These are phyloP conservation scores for Lordiphosa mommai DNA, from an alignment of 1,140 invertebrate genomes.

Conservation along the genomic window DNA sequence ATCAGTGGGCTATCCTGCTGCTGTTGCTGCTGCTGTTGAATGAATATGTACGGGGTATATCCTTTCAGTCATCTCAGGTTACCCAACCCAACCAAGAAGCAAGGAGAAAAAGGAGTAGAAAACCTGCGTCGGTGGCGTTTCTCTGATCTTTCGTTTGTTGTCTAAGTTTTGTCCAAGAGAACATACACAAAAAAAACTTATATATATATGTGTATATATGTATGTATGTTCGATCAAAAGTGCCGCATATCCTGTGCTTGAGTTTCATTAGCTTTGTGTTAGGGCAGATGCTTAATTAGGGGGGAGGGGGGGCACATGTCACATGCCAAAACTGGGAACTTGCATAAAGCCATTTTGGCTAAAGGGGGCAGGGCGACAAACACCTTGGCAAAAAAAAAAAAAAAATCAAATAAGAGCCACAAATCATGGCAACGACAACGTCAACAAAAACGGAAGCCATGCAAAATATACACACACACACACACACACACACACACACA, in stretches of 20 bases:
- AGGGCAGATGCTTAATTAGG: conserved; percentile 33
- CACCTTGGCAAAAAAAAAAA: neutral
- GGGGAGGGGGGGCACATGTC: too few species aligned
- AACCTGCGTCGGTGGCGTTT: conserved; percentile 19
- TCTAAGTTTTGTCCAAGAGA: neutral
- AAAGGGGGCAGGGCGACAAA: neutral
- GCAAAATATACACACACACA: conserved; percentile 8
- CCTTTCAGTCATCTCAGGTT: conserved; percentile 38
- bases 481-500: conserved; percentile 8
- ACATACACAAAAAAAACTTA: neutral
- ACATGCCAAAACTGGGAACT: too few species aligned
- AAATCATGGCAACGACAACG: conserved; percentile 11
- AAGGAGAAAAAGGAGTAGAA: neutral
- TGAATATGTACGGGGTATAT: conserved; percentile 19
- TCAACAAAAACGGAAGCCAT: conserved; percentile 6
- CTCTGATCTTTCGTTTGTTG: conserved; percentile 34
- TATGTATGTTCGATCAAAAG: conserved; percentile 27
- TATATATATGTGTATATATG: neutral
- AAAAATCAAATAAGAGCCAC: neutral
- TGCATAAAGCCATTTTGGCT: neutral
- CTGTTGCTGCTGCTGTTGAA: conserved; percentile 2
- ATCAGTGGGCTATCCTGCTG: conserved; percentile 3
- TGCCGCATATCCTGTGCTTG: conserved; percentile 52
- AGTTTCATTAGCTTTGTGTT: conserved; percentile 49
- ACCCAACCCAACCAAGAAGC: conserved; percentile 2